These are phyloP conservation scores for Drosophila miranda DNA, from an alignment of 1,140 invertebrate genomes.

Conservation along the genomic window DNA sequence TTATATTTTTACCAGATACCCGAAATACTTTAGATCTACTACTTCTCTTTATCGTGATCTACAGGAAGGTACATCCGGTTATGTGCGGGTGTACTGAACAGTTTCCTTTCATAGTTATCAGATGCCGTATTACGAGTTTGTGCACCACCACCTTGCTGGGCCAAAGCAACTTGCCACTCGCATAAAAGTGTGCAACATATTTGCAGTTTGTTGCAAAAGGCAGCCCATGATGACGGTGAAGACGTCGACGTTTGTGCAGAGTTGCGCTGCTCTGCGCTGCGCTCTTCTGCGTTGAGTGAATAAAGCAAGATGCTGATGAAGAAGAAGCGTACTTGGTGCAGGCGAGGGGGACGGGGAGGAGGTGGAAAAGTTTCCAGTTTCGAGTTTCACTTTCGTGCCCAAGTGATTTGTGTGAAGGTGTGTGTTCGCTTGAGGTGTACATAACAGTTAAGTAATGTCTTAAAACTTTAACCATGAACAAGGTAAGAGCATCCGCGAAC, in stretches of 20 bases:
- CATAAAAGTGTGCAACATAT: conserved; percentile 71
- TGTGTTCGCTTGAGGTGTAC: conserved; percentile 67
- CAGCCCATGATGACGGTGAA: conserved; percentile 36
- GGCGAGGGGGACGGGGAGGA: background rate
- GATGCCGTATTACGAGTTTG: no score
- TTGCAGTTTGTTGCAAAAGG: conserved; percentile 71
- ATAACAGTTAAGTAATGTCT: conserved; percentile 80
- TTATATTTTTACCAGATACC: no score
- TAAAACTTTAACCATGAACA: conserved; percentile 65
- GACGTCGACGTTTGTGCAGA: conserved; percentile 21
- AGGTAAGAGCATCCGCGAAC: conserved; percentile 28
- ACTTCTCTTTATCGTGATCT: no score
- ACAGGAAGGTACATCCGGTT: no score
- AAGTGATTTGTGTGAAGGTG: conserved; percentile 65
- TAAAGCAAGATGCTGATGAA: conserved; percentile 40
- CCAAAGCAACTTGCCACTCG: conserved; percentile 40
- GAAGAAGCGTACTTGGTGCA: conserved; percentile 9
- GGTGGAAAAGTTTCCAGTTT: conserved; percentile 48
- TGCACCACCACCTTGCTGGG: conserved; percentile 13
- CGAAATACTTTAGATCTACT: no score
- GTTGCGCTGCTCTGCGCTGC: conserved; percentile 13
- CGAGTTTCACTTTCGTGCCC: conserved; percentile 76
- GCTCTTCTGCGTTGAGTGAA: conserved; percentile 30
- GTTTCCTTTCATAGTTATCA: no score
- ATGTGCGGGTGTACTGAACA: no score